These are phyloP conservation scores for Steromphala cineraria DNA, from an alignment of 2,888 invertebrate genomes.

Conservation along the genomic window DNA sequence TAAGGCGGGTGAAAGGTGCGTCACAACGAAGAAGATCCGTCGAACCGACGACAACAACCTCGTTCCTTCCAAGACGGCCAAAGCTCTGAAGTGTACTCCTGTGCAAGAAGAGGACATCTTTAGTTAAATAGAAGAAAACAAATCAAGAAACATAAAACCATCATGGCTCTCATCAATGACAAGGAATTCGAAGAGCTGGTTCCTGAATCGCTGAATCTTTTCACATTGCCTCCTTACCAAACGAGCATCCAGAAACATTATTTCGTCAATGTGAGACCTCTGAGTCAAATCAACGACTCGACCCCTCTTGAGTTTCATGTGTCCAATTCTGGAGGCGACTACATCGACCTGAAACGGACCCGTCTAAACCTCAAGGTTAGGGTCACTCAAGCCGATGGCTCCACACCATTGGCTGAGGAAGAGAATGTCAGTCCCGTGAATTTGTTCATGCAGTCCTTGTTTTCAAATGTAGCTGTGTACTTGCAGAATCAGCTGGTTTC, in stretches of 20 bases:
- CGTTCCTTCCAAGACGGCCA: neutral
- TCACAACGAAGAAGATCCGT: neutral
- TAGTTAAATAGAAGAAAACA: neutral
- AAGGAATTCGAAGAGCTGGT: too few species aligned
- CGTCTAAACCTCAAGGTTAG: neutral
- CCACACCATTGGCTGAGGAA: neutral
- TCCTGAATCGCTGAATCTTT: too few species aligned
- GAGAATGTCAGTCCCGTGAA: neutral
- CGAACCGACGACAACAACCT: neutral
- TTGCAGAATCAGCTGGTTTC: neutral
- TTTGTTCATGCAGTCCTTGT: neutral
- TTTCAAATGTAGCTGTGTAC: neutral
- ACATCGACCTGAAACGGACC: neutral
- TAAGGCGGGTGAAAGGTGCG: neutral
- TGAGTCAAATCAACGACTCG: neutral
- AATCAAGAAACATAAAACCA: too few species aligned
- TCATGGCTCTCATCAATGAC: too few species aligned
- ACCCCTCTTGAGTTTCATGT: neutral
- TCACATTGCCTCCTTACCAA: too few species aligned
- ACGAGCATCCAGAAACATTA: neutral
- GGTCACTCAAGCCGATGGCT: neutral
- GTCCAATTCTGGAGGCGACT: neutral
- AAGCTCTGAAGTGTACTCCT: neutral
- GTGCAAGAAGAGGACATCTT: neutral
- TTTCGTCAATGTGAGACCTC: neutral